phyloP scores from a whole-genome alignment of 2,113 vertebrate species.

The Heterocephalus glaber region DNA sequence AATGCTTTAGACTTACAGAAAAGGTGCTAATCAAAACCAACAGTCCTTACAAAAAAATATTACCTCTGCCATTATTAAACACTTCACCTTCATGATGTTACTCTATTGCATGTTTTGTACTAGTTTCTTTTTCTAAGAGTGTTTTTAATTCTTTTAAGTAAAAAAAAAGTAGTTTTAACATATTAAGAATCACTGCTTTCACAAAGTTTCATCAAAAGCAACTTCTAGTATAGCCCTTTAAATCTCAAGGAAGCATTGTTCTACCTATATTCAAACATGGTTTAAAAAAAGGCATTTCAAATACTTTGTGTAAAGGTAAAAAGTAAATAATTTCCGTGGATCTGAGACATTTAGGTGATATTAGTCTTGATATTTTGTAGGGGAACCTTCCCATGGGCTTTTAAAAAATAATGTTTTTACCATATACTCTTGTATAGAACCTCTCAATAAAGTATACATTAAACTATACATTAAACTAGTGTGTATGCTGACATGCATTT shows the following conservation, averaged over 20 bases:
- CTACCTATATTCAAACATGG: neutral
- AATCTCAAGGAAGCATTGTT: neutral
- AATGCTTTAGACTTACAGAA: slow-evolving; percentile 68
- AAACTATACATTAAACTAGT: neutral
- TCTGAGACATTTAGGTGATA: neutral
- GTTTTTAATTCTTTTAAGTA: slow-evolving; percentile 18
- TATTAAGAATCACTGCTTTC: slow-evolving; percentile 23
- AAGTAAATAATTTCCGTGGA: neutral
- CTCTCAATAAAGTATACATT: neutral
- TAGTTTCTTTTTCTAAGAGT: neutral
- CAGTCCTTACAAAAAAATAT: neutral
- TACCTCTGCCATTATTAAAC: slow-evolving; percentile 18
- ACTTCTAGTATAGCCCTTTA: neutral
- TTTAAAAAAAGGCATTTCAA: neutral
- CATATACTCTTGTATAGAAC: neutral
- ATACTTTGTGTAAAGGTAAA: neutral
- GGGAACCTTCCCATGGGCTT: neutral
- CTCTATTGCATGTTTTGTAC: neutral
- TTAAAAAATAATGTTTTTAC: neutral
- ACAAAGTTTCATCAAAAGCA: slow-evolving; percentile 41
- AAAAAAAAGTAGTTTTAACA: slow-evolving; percentile 43
- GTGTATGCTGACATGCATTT: neutral
- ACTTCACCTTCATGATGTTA: neutral
- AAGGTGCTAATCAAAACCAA: slow-evolving; percentile 72
- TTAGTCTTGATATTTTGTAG: neutral